Evolutionary conservation across 2,888 invertebrate species (phyloP).

Genomic region (Sphaerophoria rueppellii): DNA sequence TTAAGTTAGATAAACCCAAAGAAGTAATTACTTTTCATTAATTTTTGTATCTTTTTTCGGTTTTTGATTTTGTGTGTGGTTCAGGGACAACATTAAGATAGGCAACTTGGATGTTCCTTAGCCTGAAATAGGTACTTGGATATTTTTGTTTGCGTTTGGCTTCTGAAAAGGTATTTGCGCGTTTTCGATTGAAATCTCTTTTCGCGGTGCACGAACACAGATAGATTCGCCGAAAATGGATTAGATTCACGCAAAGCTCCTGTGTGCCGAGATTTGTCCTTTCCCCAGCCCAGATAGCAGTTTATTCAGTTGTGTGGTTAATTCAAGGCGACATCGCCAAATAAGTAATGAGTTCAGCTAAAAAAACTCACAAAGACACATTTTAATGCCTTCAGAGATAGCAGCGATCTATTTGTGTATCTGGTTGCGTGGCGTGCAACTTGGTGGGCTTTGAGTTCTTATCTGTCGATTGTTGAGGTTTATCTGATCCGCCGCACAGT

Average conservation of each 20-base stretch:
- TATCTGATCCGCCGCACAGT: constrained; percentile 36
- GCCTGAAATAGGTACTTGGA: constrained; percentile 11
- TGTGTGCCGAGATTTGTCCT: constrained; percentile 61
- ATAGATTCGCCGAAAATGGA: constrained; percentile 63
- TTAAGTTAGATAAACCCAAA: constrained; percentile 8
- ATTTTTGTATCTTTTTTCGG: constrained; percentile 58
- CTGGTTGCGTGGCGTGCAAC: constrained; percentile 56
- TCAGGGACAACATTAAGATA: constrained; percentile 27
- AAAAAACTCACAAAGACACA: constrained; percentile 2
- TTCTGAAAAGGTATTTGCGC: constrained; percentile 51
- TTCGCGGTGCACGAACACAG: constrained; percentile 61
- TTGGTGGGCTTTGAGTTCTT: constrained; percentile 56
- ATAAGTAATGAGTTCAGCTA: constrained; percentile 52
- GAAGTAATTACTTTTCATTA: constrained; percentile 68
- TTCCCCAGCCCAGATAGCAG: neutral
- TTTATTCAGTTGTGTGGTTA: constrained; percentile 31
- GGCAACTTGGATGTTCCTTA: neutral
- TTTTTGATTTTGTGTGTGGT: constrained; percentile 3
- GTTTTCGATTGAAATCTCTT: constrained; percentile 68
- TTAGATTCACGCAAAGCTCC: constrained; percentile 68
- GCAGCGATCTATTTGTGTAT: constrained; percentile 44
- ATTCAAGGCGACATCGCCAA: constrained; percentile 52
- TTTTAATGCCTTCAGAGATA: constrained; percentile 5
- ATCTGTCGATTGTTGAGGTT: constrained; percentile 58
- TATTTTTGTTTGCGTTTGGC: constrained; percentile 16